Base-by-base conservation (phyloP, 2,888 invertebrate genomes). In the Leptopterna dolabrata region DNA sequence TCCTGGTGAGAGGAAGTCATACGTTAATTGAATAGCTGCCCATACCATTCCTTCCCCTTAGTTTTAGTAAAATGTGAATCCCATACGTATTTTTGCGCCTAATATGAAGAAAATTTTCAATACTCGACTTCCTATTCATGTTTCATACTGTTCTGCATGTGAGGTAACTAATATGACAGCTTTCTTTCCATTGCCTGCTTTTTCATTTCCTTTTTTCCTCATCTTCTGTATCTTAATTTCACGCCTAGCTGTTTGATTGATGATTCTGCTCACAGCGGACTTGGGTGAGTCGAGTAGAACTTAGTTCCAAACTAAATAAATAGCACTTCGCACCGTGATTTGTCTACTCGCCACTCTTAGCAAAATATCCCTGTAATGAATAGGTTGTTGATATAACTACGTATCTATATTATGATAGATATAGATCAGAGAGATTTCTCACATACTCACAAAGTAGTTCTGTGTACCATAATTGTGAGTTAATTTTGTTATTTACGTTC, bases 191-290 rank as follows among this genome's bases (percentile, higher is more conserved):
- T 63, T 63, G 3, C 24, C 27, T 63, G 24, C 63, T 47, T 73
- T 63, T 83, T 36, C 19, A 6, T 83, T 30, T 73, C 45, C 63
- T 36, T 85, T 73, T 76, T 63, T 91, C 91, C 91, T 91, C 90
- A 91, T 90, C 90, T 88, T 90, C 87, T 90, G 86, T 89, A 86
- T 89, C 84, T 88, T 82, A 51, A 63, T 88, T 88, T 84, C 87
- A 83, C 84, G 76, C 88, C 89, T 93, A 96, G 96, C 95, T 96
- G 96, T 95, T 94, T 96, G 88, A 95, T 96, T 94, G 96, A 96
- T 93, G 96, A 96, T 94, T 86, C 89, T 55, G 82, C 80, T 63
- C 88, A 88, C 88, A 86, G 85, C 82, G 88, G 87, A 86, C 55
- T 80, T 16, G 88, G 89, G 89, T 89, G 89, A 89, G 89, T 89